These are phyloP conservation scores for Ferdinandea cuprea DNA, from an alignment of 2,888 invertebrate genomes.

Conservation along the genomic window DNA sequence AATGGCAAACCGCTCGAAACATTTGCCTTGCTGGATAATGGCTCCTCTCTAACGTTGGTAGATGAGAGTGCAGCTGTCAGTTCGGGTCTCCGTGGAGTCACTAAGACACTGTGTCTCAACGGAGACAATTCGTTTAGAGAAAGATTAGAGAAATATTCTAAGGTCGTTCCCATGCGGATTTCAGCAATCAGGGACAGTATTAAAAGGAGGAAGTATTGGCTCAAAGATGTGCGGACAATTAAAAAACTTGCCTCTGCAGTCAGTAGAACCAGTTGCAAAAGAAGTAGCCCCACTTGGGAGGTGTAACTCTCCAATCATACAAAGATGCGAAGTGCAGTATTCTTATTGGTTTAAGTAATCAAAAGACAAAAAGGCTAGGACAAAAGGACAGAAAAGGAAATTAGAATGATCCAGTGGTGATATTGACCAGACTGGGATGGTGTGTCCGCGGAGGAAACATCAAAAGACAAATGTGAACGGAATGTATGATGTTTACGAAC, in stretches of 20 bases:
- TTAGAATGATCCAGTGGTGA: slow-evolving; percentile 9
- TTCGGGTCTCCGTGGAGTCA: not conserved
- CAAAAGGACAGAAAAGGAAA: not conserved
- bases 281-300: not conserved
- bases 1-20: not conserved
- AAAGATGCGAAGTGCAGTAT: not conserved
- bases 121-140: not conserved
- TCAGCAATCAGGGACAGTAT: not conserved
- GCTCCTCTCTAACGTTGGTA: not conserved
- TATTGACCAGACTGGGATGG: slow-evolving; percentile 11
- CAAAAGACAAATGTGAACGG: not conserved
- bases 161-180: not conserved
- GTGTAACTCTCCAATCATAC: not conserved
- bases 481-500: not conserved
- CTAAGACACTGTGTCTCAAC: slow-evolving; percentile 13
- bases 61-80: not conserved
- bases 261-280: not conserved
- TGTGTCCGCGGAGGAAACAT: not conserved
- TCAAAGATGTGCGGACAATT: not conserved
- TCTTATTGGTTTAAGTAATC: slow-evolving; percentile 3
- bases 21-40: slow-evolving; percentile 20
- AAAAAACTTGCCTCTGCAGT: slow-evolving; percentile 9
- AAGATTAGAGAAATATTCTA: not conserved
- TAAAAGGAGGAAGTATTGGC: not conserved
- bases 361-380: not conserved